phyloP scores from a whole-genome alignment of 1,140 invertebrate species.

The Drosophila kepulauana region DNA sequence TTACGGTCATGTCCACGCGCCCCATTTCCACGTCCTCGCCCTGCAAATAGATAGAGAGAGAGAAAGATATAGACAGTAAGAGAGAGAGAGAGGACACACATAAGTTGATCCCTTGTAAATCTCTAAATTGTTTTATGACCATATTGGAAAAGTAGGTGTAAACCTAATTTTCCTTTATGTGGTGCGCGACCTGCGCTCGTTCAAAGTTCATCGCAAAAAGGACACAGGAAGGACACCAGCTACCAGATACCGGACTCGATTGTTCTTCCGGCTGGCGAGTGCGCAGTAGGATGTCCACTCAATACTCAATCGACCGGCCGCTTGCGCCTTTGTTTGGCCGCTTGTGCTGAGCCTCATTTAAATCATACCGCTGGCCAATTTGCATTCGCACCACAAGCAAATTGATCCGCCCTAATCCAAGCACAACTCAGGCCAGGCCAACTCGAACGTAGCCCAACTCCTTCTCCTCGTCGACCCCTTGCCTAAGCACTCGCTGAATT shows the following conservation, averaged over 20 bases:
- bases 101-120: constrained; percentile 78
- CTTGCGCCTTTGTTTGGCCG: constrained; percentile 67
- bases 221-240: constrained; percentile 37
- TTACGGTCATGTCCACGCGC: constrained; percentile 56
- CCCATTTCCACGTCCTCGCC: constrained; percentile 39
- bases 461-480: constrained; percentile 25
- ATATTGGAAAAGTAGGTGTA: constrained; percentile 80
- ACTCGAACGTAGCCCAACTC: constrained; percentile 26
- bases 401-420: constrained; percentile 82
- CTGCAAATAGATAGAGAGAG: not conserved
- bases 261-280: constrained; percentile 60
- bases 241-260: constrained; percentile 21
- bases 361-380: constrained; percentile 82
- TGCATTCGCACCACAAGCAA: constrained; percentile 82
- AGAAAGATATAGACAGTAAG: not conserved
- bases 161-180: constrained; percentile 80
- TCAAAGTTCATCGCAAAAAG: constrained; percentile 57
- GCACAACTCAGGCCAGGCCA: constrained; percentile 10
- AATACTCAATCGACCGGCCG: constrained; percentile 14
- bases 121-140: constrained; percentile 81
- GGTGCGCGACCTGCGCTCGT: constrained; percentile 30
- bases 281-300: constrained; percentile 59
- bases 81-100: constrained; percentile 16
- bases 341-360: constrained; percentile 77
- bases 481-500: constrained; percentile 34